A percentile compares a stretch with the other conserved stretches of the same genome.
phyloP scores from a whole-genome alignment of 2,113 vertebrate species.

The Fregetta grallaria region DNA sequence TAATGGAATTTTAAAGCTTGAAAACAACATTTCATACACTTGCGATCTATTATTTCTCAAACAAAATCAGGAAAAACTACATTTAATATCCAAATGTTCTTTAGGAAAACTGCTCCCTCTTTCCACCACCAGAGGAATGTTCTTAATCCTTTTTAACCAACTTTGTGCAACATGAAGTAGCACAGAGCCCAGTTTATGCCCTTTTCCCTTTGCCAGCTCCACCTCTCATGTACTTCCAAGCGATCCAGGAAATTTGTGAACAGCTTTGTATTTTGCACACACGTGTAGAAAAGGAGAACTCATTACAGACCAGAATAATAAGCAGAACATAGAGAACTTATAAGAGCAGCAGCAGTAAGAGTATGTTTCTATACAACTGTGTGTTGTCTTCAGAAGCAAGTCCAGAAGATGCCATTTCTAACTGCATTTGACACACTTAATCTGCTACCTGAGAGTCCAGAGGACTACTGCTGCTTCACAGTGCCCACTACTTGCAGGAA shows the following conservation, averaged over 20 bases:
- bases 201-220: neutral
- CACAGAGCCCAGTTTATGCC: neutral
- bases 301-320: neutral
- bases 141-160: neutral
- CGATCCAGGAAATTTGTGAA: neutral
- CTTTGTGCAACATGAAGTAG: neutral
- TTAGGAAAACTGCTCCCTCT: neutral
- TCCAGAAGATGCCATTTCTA: neutral
- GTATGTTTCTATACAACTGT: neutral
- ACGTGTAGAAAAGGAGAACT: neutral
- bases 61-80: neutral
- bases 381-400: neutral
- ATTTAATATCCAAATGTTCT: neutral
- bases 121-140: neutral
- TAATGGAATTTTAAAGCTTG: neutral
- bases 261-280: neutral
- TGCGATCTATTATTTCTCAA: neutral
- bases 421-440: neutral
- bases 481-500: neutral
- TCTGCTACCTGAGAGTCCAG: neutral
- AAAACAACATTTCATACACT: neutral
- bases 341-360: neutral
- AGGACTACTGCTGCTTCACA: neutral
- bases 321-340: neutral
- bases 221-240: neutral